Conservation (phyloP, 2,113 vertebrate genomes). For the Colaptes auratus region DNA sequence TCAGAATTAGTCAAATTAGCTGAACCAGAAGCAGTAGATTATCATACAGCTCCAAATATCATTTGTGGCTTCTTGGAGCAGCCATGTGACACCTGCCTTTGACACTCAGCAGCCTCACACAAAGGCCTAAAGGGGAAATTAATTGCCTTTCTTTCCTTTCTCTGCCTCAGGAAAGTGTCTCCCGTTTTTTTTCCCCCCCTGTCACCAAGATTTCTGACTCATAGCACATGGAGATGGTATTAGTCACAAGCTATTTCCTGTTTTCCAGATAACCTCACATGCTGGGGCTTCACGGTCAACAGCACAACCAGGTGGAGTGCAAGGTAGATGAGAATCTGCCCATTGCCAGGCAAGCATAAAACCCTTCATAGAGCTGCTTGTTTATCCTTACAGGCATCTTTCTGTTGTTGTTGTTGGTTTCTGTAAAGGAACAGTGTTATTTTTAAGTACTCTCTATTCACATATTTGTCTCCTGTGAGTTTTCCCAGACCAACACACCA, state of each 20-base stretch:
- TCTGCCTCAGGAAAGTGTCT: not conserved
- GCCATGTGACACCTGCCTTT: slow-evolving; percentile 26
- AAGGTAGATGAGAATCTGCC: not conserved
- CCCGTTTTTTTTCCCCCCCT: not conserved
- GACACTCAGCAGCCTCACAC: slow-evolving; percentile 17
- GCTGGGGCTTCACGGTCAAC: slow-evolving; percentile 40
- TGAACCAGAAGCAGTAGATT: slow-evolving; percentile 55
- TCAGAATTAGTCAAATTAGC: slow-evolving; percentile 58
- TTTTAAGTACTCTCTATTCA: not conserved
- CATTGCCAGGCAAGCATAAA: not conserved
- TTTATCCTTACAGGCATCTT: not conserved
- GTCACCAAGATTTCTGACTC: slow-evolving; percentile 18
- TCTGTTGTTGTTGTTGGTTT: not conserved
- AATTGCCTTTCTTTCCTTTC: slow-evolving; percentile 15
- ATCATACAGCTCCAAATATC: not conserved
- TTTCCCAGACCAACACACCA: not conserved
- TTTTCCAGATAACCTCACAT: slow-evolving; percentile 29
- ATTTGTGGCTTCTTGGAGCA: slow-evolving; percentile 23
- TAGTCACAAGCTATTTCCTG: slow-evolving; percentile 52
- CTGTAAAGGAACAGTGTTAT: not conserved
- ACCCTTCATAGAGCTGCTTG: not conserved
- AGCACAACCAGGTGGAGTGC: slow-evolving; percentile 65
- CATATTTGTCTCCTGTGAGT: not conserved
- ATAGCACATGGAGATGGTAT: not conserved
- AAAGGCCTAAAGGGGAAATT: slow-evolving; percentile 20